Evolutionary conservation across 2,888 invertebrate species (phyloP).

Genomic region (Netelia fuscicornis): DNA sequence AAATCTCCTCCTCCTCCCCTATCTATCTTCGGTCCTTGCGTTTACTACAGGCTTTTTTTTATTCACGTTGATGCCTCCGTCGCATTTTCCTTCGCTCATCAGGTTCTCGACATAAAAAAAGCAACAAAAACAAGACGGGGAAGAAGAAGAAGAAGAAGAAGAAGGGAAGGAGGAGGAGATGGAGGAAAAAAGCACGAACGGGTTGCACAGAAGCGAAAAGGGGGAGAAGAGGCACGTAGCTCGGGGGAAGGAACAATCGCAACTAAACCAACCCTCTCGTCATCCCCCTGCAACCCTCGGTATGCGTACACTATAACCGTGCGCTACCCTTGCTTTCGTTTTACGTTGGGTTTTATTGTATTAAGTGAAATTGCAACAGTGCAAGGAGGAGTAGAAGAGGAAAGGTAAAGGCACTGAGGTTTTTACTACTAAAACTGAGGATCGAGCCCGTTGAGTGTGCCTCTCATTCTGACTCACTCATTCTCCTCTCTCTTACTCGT

Average conservation of each 20-base stretch:
- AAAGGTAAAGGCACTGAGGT: constrained; percentile 75
- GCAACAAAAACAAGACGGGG: background rate
- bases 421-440: constrained; percentile 64
- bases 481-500: background rate
- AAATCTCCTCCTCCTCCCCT: constrained; percentile 36
- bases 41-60: constrained; percentile 47
- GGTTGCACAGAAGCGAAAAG: constrained; percentile 54
- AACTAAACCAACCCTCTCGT: constrained; percentile 46
- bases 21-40: constrained; percentile 50
- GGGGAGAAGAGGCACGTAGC: constrained; percentile 40
- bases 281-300: constrained; percentile 13
- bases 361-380: constrained; percentile 83
- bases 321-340: constrained; percentile 61
- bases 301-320: constrained; percentile 30
- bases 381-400: constrained; percentile 57
- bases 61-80: constrained; percentile 59
- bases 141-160: constrained; percentile 1
- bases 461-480: no score
- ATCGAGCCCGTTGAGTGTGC: background rate
- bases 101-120: constrained; percentile 57
- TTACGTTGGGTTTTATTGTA: constrained; percentile 81
- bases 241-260: constrained; percentile 57
- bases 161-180: background rate
- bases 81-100: constrained; percentile 65
- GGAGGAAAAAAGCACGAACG: constrained; percentile 15